These are phyloP conservation scores for Serinus canaria DNA, from an alignment of 2,113 vertebrate genomes.

Conservation along the genomic window DNA sequence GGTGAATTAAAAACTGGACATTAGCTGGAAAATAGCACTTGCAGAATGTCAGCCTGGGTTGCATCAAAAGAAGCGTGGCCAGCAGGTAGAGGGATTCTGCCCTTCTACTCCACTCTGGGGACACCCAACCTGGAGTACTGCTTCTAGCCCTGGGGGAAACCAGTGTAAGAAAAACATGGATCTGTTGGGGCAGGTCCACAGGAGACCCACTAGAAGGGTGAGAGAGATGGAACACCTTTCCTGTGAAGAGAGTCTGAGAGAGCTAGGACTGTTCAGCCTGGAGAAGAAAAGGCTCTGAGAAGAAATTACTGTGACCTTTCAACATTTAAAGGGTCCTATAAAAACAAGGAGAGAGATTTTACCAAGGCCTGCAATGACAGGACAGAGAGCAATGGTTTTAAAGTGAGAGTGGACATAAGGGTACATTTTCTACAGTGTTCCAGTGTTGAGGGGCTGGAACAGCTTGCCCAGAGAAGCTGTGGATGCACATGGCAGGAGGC, in stretches of 20 bases:
- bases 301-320: not conserved
- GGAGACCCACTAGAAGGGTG: not conserved
- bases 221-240: not conserved
- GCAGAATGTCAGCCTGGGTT: not conserved
- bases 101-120: not conserved
- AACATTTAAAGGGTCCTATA: not conserved
- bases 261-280: not conserved
- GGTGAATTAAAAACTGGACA: not conserved
- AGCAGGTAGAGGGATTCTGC: not conserved
- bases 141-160: rapidly evolving
- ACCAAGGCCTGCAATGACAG: not conserved
- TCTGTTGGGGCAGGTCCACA: not conserved
- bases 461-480: not conserved
- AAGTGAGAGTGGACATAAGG: not conserved
- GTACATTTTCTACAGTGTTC: not conserved
- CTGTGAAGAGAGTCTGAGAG: not conserved
- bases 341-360: not conserved
- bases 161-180: not conserved
- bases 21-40: not conserved
- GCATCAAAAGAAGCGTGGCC: rapidly evolving
- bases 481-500: not conserved
- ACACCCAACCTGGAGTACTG: not conserved
- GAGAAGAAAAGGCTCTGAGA: not conserved
- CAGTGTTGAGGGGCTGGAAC: not conserved
- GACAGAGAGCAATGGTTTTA: not conserved